Percentiles rank a stretch among this genome's conserved stretches.
Conservation (phyloP, 2,113 vertebrate genomes). For the Henicopernis longicauda region DNA sequence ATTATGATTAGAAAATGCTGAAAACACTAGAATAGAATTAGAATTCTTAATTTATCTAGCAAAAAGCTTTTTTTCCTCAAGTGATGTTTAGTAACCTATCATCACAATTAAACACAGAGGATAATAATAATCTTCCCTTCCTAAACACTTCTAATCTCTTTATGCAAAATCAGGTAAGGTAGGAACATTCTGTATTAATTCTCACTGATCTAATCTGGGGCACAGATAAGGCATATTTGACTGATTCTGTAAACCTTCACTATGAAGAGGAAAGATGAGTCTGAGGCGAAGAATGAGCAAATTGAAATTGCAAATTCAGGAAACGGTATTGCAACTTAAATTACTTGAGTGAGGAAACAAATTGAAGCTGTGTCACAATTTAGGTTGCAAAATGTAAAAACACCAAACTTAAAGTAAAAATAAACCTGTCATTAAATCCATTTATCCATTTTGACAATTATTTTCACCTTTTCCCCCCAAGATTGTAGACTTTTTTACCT, state of each 20-base stretch:
- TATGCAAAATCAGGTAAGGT: background rate
- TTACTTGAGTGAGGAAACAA: constrained; percentile 38
- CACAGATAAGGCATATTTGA: background rate
- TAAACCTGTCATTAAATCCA: constrained; percentile 20
- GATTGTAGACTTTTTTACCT: background rate
- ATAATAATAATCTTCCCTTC: background rate
- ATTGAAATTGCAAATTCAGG: constrained; percentile 56
- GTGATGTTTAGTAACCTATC: background rate
- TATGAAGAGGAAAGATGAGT: constrained; percentile 32
- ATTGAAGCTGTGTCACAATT: constrained; percentile 46
- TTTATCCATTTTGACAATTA: background rate
- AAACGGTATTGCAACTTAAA: constrained; percentile 51
- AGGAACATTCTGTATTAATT: background rate
- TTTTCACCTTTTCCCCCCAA: rapidly evolving
- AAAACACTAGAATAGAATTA: background rate
- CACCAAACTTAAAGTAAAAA: constrained; percentile 25
- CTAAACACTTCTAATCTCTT: constrained; percentile 1
- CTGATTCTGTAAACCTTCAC: constrained; percentile 35
- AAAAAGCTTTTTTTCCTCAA: background rate
- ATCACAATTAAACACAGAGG: background rate
- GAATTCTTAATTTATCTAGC: background rate
- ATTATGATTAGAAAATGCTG: background rate
- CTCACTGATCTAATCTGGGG: background rate
- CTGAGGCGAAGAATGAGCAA: constrained; percentile 45
- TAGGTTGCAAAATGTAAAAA: constrained; percentile 36